Base-by-base conservation (phyloP, 2,888 invertebrate genomes). In the Flabesymbios commensalis region DNA sequence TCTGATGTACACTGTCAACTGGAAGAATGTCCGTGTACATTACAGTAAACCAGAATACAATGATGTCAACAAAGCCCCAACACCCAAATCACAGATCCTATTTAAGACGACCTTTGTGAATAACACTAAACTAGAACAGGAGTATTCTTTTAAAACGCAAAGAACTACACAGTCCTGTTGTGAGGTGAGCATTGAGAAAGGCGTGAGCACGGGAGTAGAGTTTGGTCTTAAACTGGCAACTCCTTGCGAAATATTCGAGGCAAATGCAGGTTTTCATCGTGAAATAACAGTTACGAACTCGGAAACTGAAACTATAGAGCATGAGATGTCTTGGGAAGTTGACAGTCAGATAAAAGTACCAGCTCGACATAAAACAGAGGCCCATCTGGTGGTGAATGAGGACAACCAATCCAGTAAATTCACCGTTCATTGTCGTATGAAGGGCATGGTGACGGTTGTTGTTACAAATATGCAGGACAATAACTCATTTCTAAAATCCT, bases 321-420 rank as follows among this genome's bases (percentile, higher is more conserved):
- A 84, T 65, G 72, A 76, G 42, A 74, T 85, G 57, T 78, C 81
- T 2, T 85, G 85, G 85, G 79, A 80, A n/a, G 84, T 85, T 2
- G 83, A 85, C 70, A 83, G 78, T 64, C 80, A 75, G 61, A 81
- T 85, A 45, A 74, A 76, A 61, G 84, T 84, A 68, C 83, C 82
- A 7, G 48, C 65, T 0, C 65, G 64, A 19, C 72, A 72, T 53
- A 70, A 67, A 67, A 83, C 84, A 5, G 81, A 78, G 10, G 85
- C 84, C 0, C 79, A 79, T 57, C 79, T 85, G 61, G 78, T 83
- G 1, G 81, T 85, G 42, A 80, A 80, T 51, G 84, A 85, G 71
- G 79, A 83, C 72, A 80, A 82, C 64, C 83, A 82, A 64, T 71
- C 68, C 14, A 83, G 82, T 28, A 75, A 71, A 22, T 85, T 85